Evolutionary conservation across 2,113 vertebrate species (phyloP), one percentile per base, ranked within the genome.

Genomic region (Prunella himalayana): DNA sequence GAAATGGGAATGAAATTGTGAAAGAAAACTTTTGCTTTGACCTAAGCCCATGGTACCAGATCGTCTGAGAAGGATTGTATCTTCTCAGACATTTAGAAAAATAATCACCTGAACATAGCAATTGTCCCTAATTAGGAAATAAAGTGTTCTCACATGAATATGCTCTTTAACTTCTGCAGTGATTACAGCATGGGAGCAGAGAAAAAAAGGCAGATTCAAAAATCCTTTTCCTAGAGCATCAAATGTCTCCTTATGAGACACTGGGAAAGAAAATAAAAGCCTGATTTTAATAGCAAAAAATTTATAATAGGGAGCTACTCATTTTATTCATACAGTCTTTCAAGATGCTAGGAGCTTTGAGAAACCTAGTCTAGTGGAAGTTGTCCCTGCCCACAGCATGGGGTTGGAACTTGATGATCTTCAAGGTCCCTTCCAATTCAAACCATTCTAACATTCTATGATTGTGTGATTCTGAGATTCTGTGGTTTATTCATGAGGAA

Each of bases 281-380:
- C 60, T 78, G 17, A 95, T 95, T 93, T 93, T 90, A 94, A 73
- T 86, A 50, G 23, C 37, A 94, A 88, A 88, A 92, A 88, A 15
- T 2, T 41, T 82, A 56, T 69, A 87, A 76, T 63, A 61, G 33
- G 11, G 5, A 79, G 31, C 57, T 87, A 79, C 27, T 79, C 0
- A 44, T 76, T 93, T 79, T 72, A 10, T 49, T 94, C 37, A 41
- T 61, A 21, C 14, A 56, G 18, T 79, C 56, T 94, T 91, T 68
- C 53, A 88, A 82, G 63, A 53, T 60, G n/a, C 21, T 41, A 14
- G 25, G 49, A 47, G 18, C 27, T 63, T 83, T 77, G 49, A 56
- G 56, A 31, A 77, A 56, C 15, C 18, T 28, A 39, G 5, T 82
- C 25, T 42, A 69, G 15, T 77, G 49, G 47, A 56, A 83, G 22